Evolutionary conservation across 1,140 invertebrate species (phyloP).

Genomic region (Aphis craccivora): DNA sequence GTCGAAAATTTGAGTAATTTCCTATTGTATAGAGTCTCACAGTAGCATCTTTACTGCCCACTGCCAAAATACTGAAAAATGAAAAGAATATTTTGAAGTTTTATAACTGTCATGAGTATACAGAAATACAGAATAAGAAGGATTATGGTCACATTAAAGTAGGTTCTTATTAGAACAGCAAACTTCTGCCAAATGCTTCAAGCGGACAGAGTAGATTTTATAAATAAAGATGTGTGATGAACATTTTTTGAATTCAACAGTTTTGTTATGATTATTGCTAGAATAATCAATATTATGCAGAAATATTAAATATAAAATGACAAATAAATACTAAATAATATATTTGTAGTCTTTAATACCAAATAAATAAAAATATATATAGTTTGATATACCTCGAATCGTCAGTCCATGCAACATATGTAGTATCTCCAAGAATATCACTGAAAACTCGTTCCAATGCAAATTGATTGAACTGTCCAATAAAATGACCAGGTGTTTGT

Average conservation of each 20-base stretch:
- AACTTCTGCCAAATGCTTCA: not conserved
- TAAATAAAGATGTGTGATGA: not conserved
- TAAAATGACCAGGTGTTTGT: constrained; percentile 79
- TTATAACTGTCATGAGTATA: not conserved
- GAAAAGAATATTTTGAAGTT: not conserved
- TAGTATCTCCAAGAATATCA: constrained; percentile 80
- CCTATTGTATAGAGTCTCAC: constrained; percentile 81
- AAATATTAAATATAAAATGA: not conserved
- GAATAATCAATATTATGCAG: not conserved
- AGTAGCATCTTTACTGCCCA: constrained; percentile 88
- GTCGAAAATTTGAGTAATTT: constrained; percentile 77
- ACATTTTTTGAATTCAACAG: not conserved
- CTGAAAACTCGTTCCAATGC: constrained; percentile 83
- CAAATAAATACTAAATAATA: too few species aligned
- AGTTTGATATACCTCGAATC: constrained; percentile 75
- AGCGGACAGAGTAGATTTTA: not conserved
- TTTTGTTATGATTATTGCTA: not conserved
- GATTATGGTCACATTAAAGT: not conserved
- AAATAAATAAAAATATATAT: constrained; percentile 43
- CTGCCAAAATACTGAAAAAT: constrained; percentile 73
- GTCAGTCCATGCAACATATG: constrained; percentile 88
- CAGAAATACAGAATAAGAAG: not conserved
- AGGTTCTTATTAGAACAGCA: not conserved
- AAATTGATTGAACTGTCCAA: constrained; percentile 88
- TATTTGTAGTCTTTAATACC: too few species aligned